Evolutionary conservation across 2,888 invertebrate genomes (phyloP), one percentile per base, ranked within the genome.

Genomic region (Pemphredon lugubris): DNA sequence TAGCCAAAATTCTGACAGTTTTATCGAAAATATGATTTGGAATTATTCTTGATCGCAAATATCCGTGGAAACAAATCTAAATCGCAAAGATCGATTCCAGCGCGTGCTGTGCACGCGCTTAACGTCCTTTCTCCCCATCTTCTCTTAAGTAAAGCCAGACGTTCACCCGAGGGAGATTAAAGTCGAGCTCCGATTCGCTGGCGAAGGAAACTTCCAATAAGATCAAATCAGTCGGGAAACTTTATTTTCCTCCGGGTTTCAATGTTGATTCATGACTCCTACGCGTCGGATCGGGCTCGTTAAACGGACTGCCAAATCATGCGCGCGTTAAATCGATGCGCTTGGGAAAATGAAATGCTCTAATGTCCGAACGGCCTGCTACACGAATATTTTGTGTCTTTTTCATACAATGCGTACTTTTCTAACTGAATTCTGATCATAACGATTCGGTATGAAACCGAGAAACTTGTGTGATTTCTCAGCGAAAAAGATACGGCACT

Each of bases 221-320:
- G 67, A 60, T 67, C 70, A 67, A 67, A 70, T 70, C 70, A 55
- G 59, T 26, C 42, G 60, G 50, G 67, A 70, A 70, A 70, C 70
- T 70, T 70, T 70, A 70, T 70, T 70, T 70, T 55, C 53, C 67
- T 6, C 48, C 13, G 13, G 11, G 20, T 32, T 34, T 55, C 50
- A 23, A 70, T 60, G 50, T 59, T 67, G 67, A 70, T 70, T 70
- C 60, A 70, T 45, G 60, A 51, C 44, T 44, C 23, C 26, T 40
- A 26, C 39, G 40, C 26, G 65, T n/a, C n/a, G n/a, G 53, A 23
- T 37, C 40, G 39, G 40, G 42, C 58, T 55, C 50, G 48, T 57
- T 59, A 60, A 40, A 47, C 45, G 47, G 18, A 14, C 39, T 23
- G 26, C 18, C 54, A 13, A 30, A 30, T 1, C n/a, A n/a, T n/a